Base-by-base conservation (phyloP, 2,888 invertebrate genomes). In the Hartigia nigra region DNA sequence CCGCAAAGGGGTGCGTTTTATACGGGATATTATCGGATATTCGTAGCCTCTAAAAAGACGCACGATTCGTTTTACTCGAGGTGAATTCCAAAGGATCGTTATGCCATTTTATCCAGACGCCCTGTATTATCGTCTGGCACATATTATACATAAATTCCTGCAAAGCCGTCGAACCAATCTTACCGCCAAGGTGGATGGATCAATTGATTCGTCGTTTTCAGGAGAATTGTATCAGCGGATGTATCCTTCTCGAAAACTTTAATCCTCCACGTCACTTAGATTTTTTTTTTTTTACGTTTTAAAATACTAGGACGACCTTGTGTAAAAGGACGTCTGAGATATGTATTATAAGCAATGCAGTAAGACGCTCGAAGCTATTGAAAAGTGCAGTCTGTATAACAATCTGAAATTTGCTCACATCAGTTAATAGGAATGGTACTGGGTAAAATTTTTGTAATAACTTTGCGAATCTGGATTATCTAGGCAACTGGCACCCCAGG, bases 91-190 rank as follows among this genome's bases (percentile, higher is more conserved):
- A 23, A 23, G 23, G 55, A 55, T 55, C 55, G 55, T 23, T 55
- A 55, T 55, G 12, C 72, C 72, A 72, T 72, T 72, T 23, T 72
- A 34, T 32, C 72, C 23, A 5, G 72, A 72, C 31, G 12, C 72
- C 34, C 31, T 34, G 72, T 72, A 72, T 72, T 31, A 72, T 34
- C 34, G 72, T 31, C 34, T 72, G 72, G 72, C 72, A 72, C 72
- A 72, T 72, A 72, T 72, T 72, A 34, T 12, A 72, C 72, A 31
- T 23, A 34, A 34, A 12, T 31, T 11, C 72, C 34, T 31, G 72
- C 72, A 12, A 12, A 31, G 31, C 23, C 72, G 31, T 72, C 72
- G 14, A 72, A 34, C 55, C 55, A 55, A 55, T 55, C 23, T 55
- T 31, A 11, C 31, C 72, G 14, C 14, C 72, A 31, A 14, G 72